A percentile compares a stretch with the other conserved stretches of the same genome.
Conservation (phyloP, 30 jellyfish, hydroid and myxozoan genomes). For the Aurelia aurita complex sp. Pacific region DNA sequence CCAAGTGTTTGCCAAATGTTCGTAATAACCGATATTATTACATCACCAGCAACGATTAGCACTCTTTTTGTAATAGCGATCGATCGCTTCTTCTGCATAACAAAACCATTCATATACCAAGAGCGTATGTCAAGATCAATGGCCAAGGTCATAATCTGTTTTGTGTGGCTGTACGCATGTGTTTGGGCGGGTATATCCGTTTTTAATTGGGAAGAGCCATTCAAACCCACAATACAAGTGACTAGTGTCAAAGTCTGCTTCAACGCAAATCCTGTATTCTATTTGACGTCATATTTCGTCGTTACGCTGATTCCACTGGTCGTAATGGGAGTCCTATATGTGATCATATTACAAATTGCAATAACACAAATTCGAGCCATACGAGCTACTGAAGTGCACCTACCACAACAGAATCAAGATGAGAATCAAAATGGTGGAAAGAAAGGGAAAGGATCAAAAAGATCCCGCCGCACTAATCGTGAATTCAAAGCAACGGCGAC, state of each 20-base stretch:
- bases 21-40: conserved; percentile 53
- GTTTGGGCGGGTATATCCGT: conserved; percentile 72
- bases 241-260: conserved; percentile 26
- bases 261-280: conserved; percentile 63
- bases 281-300: conserved; percentile 68
- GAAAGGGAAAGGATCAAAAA: conserved; percentile 38
- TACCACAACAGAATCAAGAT: conserved; percentile 21
- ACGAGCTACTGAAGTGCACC: conserved; percentile 69
- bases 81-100: conserved; percentile 88
- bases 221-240: not conserved
- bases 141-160: conserved; percentile 40
- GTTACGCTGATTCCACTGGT: conserved; percentile 77
- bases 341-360: conserved; percentile 81
- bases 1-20: conserved; percentile 51
- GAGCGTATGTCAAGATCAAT: conserved; percentile 31
- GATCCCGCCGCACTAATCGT: conserved; percentile 68
- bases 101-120: conserved; percentile 73
- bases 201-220: conserved; percentile 68
- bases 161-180: conserved; percentile 73
- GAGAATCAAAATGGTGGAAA: conserved; percentile 33
- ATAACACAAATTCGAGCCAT: conserved; percentile 81
- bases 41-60: conserved; percentile 81
- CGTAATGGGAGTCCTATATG: conserved; percentile 65
- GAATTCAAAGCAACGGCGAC: conserved; percentile 95
- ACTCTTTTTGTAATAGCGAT: conserved; percentile 86